phyloP scores from a whole-genome alignment of 2,888 invertebrate genomes.

The Aleiodes testaceus region DNA sequence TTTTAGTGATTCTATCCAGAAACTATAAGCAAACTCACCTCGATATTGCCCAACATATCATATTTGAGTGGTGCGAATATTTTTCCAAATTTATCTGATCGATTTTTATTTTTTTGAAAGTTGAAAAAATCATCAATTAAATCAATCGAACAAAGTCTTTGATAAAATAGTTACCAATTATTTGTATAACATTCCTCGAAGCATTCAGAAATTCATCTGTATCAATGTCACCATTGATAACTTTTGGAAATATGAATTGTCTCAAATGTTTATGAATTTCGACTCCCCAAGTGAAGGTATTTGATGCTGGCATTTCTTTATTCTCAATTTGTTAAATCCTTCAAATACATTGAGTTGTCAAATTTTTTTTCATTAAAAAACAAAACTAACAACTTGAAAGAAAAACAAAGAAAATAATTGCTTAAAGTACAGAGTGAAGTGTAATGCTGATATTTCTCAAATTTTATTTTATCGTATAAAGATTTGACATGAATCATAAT shows the following conservation, averaged over 20 bases:
- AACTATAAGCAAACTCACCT: conserved; percentile 72
- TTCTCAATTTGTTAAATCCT: background rate
- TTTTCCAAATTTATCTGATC: conserved; percentile 83
- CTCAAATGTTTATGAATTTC: conserved; percentile 33
- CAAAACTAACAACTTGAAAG: conserved; percentile 8
- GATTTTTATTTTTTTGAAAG: conserved; percentile 8
- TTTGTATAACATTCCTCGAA: conserved; percentile 76
- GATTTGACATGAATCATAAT: background rate
- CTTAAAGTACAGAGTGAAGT: conserved; percentile 17
- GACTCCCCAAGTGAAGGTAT: conserved; percentile 50
- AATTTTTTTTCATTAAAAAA: conserved; percentile 11
- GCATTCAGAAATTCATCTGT: conserved; percentile 78
- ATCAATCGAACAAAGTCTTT: background rate
- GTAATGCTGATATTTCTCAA: background rate
- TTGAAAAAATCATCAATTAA: background rate
- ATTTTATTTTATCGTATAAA: conserved; percentile 16
- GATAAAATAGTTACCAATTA: conserved; percentile 78
- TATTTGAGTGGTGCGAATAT: conserved; percentile 82
- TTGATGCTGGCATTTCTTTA: conserved; percentile 16
- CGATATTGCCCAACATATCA: conserved; percentile 86
- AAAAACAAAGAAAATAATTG: background rate
- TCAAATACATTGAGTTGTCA: conserved; percentile 1
- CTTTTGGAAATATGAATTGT: conserved; percentile 73
- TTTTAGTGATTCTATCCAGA: background rate
- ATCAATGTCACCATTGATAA: conserved; percentile 77